phyloP scores from a whole-genome alignment of 2,888 invertebrate species.

The Andrena fulva region DNA sequence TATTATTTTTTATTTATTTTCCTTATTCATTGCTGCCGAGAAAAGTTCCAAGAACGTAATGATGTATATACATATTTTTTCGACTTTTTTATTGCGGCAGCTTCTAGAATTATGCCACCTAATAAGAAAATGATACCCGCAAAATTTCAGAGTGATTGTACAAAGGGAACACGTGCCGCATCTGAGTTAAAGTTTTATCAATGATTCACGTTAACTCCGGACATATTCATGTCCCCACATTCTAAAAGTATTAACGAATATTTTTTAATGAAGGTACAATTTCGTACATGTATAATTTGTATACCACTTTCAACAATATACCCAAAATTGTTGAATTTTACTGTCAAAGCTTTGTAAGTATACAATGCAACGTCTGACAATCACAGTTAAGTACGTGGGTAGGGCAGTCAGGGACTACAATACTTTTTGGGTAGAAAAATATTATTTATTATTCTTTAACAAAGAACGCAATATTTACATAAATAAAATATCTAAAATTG shows the following conservation, averaged over 20 bases:
- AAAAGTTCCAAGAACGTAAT: too few relatives aligned
- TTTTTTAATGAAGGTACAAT: constrained; percentile 7
- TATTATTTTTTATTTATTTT: too few relatives aligned
- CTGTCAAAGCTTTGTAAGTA: background rate
- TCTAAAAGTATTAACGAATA: background rate
- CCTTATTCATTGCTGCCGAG: too few relatives aligned
- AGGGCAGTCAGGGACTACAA: background rate
- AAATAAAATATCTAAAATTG: background rate
- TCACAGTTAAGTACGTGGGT: background rate
- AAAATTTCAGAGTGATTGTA: background rate
- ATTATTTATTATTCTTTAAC: background rate
- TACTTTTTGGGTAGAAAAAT: background rate
- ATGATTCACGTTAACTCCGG: background rate
- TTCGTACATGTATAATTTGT: background rate
- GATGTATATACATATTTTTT: background rate
- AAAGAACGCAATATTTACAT: background rate
- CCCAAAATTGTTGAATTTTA: background rate
- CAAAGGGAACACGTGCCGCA: background rate
- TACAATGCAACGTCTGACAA: background rate
- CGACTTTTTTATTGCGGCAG: background rate
- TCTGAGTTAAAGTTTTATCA: constrained; percentile 3
- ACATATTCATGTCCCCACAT: background rate
- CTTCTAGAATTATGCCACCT: background rate
- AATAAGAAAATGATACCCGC: background rate
- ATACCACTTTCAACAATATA: background rate